Percentiles rank a stretch among this genome's conserved stretches.
phyloP scores from a whole-genome alignment of 92 coral and sea anemone species.

The Zoanthus gigantus region DNA sequence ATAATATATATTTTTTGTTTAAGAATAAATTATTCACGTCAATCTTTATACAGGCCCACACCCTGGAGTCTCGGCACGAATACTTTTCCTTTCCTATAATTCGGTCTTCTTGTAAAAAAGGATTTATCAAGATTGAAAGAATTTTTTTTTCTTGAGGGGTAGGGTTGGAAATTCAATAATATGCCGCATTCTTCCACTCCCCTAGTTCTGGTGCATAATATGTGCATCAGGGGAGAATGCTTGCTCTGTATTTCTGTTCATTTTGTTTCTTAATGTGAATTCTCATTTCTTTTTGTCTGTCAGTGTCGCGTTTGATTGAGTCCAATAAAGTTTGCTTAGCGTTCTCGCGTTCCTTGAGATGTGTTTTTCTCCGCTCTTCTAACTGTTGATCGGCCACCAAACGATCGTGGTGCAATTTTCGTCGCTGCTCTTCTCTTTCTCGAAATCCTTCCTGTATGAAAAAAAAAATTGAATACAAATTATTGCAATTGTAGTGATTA shows the following conservation, averaged over 20 bases:
- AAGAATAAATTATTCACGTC: too few species aligned
- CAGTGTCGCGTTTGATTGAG: conserved; percentile 72
- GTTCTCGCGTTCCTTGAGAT: conserved; percentile 64
- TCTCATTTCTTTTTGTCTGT: conserved; percentile 81
- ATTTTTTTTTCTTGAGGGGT: too few species aligned
- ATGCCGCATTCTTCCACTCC: background rate
- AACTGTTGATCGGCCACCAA: conserved; percentile 70
- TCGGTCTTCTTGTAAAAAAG: too few species aligned
- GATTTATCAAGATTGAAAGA: too few species aligned
- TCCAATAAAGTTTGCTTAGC: conserved; percentile 65
- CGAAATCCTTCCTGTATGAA: conserved; percentile 71
- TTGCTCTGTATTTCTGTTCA: conserved; percentile 81
- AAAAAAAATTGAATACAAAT: background rate
- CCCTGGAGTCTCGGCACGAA: too few species aligned
- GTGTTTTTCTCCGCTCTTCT: conserved; percentile 69
- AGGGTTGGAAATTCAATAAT: too few species aligned
- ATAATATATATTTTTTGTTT: too few species aligned
- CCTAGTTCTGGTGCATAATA: too few species aligned
- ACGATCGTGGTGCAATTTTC: conserved; percentile 74
- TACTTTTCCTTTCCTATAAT: too few species aligned
- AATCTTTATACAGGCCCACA: too few species aligned
- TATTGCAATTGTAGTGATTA: too few species aligned
- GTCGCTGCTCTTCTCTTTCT: conserved; percentile 79
- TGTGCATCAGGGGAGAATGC: conserved; percentile 61
- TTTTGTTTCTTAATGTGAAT: conserved; percentile 79